Base-by-base conservation (phyloP, 2,797 vertebrate species). In the Chelidonichthys spinosus region DNA sequence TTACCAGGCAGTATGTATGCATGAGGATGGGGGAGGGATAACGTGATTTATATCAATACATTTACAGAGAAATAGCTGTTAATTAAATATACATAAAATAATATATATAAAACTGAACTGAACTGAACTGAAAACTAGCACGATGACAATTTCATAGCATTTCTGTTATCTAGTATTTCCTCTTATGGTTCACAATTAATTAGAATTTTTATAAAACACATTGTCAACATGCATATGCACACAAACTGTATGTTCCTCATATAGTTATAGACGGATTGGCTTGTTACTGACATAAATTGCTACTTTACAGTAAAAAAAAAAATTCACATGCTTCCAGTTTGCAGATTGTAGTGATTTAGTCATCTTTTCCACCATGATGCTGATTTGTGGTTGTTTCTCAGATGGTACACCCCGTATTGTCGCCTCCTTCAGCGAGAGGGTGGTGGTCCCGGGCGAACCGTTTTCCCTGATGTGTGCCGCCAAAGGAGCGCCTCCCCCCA, bases 391-490 rank as follows among this genome's bases (percentile, higher is more conserved):
- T 54, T 74, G 14, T 47, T 59, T 54, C 32, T 67, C 78, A 99
- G 98, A 99, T 73, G 98, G 98, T 77, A 99, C 98, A 4, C 98
- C 98, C 55, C 96, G 97, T 73, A 98, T 99, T 46, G 91, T 98
- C 68, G 97, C 97, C 11, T 98, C 98, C 91, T 99, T 99, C 95
- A 99, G 98, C 46, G 98, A 99, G 93, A 96, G 96, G 69, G 98
- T 99, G 84, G 98, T 99, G 72, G 96, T 97, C 81, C 98, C 97
- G 0, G 97, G 98, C 33, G 98, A 99, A 85, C 97, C 96, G 7
- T 99, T 99, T 90, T 99, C 96, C 52, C 95, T 99, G 83, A 97
- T 98, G 97, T 99, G 98, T 2, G 95, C 97, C 0, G 97, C 98
- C 90, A 98, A 98, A 92, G 98, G 98, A 13, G 98, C 97, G 0